Percentiles rank a stretch among this genome's conserved stretches.
Evolutionary conservation across 1,140 invertebrate genomes (phyloP).

Genomic region (Calycopis cecrops): DNA sequence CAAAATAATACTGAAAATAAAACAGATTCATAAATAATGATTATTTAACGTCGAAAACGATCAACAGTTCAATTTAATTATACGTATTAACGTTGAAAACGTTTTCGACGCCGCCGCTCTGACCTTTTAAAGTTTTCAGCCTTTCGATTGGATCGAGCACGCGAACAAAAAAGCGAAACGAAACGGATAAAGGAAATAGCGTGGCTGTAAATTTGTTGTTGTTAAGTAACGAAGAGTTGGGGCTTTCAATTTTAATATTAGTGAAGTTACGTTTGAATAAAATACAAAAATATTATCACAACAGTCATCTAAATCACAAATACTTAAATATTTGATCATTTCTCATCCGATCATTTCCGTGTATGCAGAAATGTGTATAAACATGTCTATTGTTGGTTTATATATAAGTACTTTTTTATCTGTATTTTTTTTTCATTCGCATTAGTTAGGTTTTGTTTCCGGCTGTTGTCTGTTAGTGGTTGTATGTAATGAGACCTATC

Average conservation of each 20-base stretch:
- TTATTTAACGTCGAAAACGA: background rate
- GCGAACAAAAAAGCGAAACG: background rate
- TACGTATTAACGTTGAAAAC: background rate
- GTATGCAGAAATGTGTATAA: too few relatives aligned
- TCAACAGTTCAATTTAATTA: conserved; percentile 6
- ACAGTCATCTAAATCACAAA: too few relatives aligned
- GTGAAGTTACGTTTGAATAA: too few relatives aligned
- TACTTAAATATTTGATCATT: too few relatives aligned
- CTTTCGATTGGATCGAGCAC: conserved; percentile 4
- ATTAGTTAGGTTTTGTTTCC: too few relatives aligned
- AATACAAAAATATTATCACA: too few relatives aligned
- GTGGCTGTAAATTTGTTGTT: background rate
- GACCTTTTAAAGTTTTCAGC: conserved; percentile 8
- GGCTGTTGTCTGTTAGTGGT: too few relatives aligned
- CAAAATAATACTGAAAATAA: background rate
- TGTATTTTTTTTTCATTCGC: too few relatives aligned
- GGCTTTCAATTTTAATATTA: background rate
- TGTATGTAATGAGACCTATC: too few relatives aligned
- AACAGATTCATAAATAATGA: background rate
- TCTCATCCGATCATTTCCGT: too few relatives aligned
- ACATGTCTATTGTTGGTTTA: too few relatives aligned
- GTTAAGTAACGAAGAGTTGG: background rate
- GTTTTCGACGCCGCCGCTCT: background rate
- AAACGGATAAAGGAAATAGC: background rate
- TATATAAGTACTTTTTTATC: too few relatives aligned